Base-by-base conservation (phyloP, 2,113 vertebrate species). In the Chlorodrepanis virens region DNA sequence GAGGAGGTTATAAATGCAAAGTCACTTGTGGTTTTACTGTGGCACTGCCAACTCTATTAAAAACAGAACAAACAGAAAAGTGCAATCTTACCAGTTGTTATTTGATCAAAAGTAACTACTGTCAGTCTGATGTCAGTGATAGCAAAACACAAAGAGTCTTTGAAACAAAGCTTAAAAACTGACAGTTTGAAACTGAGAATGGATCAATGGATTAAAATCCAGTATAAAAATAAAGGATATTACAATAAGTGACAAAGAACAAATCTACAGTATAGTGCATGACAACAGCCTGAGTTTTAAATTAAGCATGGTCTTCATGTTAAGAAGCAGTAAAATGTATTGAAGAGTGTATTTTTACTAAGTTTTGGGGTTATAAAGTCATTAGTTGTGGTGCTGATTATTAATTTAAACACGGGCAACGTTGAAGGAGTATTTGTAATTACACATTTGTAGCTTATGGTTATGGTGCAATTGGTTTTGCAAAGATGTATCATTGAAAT, bases 1-100 rank as follows among this genome's bases (percentile, higher is more conserved):
- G 99, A 99, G 71, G 99, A 99, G 23, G 99, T 99, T 97, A 99
- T 98, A 96, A 99, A 99, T 31, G 99, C 98, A 70, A 99, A 99
- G 95, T 99, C 99, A 86, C 99, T 98, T 59, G 99, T 98, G 88
- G 99, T 98, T 98, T 99, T 99, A 94, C 98, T 98, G 97, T 99
- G 99, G 96, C 99, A 99, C 98, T 99, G 99, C 99, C 99, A 99
- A 72, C 98, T 99, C 99, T 99, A 59, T 78, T 39, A 29, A 91
- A 96, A 79, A 90, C 64, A 94, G 78, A 93, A 89, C 39, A 91
- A 70, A 89, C n/a, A 93, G 65, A 80, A 87, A 96, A 95, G 39
- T 49, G n/a, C 37, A 85, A 49, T 24, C 47, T 69, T 45, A 76
- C 67, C 60, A 91, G 15, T 11, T 68, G 31, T 17, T 77, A 19